These are phyloP conservation scores for Orycteropus afer DNA, from an alignment of 2,113 vertebrate genomes.

Conservation along the genomic window DNA sequence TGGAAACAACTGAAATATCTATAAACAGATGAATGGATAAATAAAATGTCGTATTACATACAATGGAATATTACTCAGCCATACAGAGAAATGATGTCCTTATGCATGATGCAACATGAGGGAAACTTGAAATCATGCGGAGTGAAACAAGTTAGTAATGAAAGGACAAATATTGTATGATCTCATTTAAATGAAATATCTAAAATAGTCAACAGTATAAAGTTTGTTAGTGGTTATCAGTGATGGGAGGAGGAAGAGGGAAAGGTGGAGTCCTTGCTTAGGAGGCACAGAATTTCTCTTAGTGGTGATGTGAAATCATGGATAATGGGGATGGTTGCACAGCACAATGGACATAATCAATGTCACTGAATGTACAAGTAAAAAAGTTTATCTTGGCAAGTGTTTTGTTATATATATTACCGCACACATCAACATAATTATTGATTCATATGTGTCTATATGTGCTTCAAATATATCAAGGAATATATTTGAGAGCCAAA, in stretches of 20 bases:
- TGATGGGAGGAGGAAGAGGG: no score
- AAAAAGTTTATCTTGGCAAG: not conserved
- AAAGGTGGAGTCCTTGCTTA: no score
- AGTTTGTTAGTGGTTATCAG: not conserved
- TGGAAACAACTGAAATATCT: no score
- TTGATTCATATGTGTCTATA: no score
- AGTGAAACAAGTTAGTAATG: not conserved
- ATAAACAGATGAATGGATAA: no score
- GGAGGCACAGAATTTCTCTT: not conserved
- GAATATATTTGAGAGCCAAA: no score
- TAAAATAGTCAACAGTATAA: not conserved
- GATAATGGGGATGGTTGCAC: not conserved
- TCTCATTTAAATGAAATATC: not conserved
- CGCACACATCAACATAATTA: no score
- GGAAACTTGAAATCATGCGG: not conserved
- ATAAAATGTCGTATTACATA: no score
- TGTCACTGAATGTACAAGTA: not conserved
- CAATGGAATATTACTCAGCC: no score
- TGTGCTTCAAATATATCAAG: no score
- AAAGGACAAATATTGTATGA: not conserved
- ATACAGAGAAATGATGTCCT: no score
- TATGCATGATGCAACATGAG: no score
- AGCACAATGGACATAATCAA: not conserved
- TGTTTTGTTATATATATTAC: not conserved
- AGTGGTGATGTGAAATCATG: not conserved